Base-by-base conservation (phyloP, 2,113 vertebrate species). In the Macaca nemestrina region DNA sequence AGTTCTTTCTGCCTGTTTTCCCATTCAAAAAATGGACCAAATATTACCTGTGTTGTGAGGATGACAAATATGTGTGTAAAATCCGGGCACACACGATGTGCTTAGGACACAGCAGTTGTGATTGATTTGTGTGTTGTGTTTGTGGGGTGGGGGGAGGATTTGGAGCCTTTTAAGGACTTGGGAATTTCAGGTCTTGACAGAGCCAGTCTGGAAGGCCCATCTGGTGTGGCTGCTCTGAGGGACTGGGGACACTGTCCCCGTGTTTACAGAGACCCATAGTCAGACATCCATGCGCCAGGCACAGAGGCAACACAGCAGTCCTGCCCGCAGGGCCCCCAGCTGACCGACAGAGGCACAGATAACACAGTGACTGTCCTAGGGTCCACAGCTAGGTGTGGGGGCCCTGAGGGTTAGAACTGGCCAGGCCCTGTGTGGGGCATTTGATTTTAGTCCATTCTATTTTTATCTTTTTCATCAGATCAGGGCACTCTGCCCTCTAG, bases 161-260 rank as follows among this genome's bases (percentile, higher is more conserved):
- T 84, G 1, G 22, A 80, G 38, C 40, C 18, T 48, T 13, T 43
- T 82, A 11, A 48, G 9, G 80, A 11, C n/a, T 59, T 92, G 55
- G 64, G 88, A 68, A 18, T 16, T 12, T 0, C 61, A 30, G 73
- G 20, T 50, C 25, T 73, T 14, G 43, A 67, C 23, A 27, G 40
- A 61, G 67, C n/a, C 40, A 17, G 35, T 32, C 70, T 80, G 1
- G 0, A n/a, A 25, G 81, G 45, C 45, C 1, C 0, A 0, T 7
- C 14, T 40, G 2, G 40, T 3, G 2, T 43, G 70, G 43, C 57
- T 30, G 5, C n/a, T 27, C 25, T 55, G 12, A 72, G 82, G 45
- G 38, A 68, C 30, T 50, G 23, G 72, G 73, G 61, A 40, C 1
- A 0, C 38, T 50, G 57, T 10, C 55, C 6, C 7, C 14, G 55